Conservation (phyloP, 2,888 invertebrate genomes). For the Taphrorychus bicolor region DNA sequence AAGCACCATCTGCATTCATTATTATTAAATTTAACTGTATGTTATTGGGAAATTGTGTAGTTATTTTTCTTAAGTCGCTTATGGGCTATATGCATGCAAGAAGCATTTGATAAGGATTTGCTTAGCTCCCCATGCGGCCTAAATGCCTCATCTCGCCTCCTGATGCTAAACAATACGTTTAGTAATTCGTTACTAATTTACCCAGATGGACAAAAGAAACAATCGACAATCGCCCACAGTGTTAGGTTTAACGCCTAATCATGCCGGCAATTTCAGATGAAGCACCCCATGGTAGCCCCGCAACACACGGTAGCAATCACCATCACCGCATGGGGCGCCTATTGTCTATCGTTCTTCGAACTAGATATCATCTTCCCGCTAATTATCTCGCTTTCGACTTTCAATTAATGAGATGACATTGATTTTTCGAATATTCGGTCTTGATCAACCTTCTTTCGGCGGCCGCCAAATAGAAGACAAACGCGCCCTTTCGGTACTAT, state of each 20-base stretch:
- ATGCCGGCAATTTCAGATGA: slow-evolving; percentile 3
- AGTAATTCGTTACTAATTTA: slow-evolving; percentile 7
- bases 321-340: slow-evolving; percentile 31
- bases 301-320: slow-evolving; percentile 39
- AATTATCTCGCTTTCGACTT: slow-evolving; percentile 31
- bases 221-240: slow-evolving; percentile 18
- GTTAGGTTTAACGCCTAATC: slow-evolving; percentile 9
- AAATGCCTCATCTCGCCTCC: background rate
- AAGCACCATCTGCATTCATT: too few relatives aligned
- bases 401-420: slow-evolving; percentile 37
- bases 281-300: slow-evolving; percentile 2
- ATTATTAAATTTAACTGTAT: too few relatives aligned
- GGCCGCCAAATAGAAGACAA: background rate
- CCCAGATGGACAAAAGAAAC: slow-evolving; percentile 15
- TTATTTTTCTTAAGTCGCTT: too few relatives aligned
- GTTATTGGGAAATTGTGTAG: too few relatives aligned
- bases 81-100: too few relatives aligned
- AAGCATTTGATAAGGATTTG: too few relatives aligned
- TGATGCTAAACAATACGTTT: background rate
- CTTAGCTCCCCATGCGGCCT: too few relatives aligned
- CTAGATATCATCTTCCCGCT: slow-evolving; percentile 34
- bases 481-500: background rate
- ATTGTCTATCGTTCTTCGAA: slow-evolving; percentile 31
- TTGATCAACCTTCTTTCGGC: background rate
- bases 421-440: slow-evolving; percentile 14